These are phyloP conservation scores for Drosophila acutilabella DNA, from an alignment of 2,888 invertebrate species.

Conservation along the genomic window DNA sequence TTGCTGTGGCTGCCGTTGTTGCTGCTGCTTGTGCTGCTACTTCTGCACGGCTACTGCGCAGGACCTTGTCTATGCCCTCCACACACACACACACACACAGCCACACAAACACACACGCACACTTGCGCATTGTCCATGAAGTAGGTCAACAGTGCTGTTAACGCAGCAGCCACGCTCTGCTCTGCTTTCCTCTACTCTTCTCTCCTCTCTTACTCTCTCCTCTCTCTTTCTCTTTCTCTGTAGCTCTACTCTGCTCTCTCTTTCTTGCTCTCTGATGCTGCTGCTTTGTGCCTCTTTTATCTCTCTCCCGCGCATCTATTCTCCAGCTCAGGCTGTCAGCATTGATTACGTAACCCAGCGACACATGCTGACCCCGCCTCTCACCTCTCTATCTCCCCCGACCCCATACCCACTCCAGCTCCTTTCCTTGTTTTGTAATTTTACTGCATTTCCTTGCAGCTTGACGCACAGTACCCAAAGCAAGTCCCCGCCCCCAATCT, in stretches of 20 bases:
- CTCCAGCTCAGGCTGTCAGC: constrained; percentile 54
- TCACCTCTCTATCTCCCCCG: neutral
- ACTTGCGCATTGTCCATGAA: constrained; percentile 66
- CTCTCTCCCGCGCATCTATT: constrained; percentile 44
- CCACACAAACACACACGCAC: constrained; percentile 37
- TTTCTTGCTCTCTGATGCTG: neutral
- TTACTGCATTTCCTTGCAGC: constrained; percentile 74
- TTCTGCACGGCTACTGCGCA: constrained; percentile 67
- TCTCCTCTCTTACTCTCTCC: constrained; percentile 13
- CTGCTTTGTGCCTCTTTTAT: constrained; percentile 4
- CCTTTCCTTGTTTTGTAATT: constrained; percentile 14
- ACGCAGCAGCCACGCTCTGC: constrained; percentile 29
- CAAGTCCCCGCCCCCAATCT: neutral
- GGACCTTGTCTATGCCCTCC: constrained; percentile 65
- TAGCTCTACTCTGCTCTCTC: constrained; percentile 1
- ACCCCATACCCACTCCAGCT: constrained; percentile 2
- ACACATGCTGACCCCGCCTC: constrained; percentile 40
- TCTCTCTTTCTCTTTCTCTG: neutral
- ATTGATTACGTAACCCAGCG: constrained; percentile 71
- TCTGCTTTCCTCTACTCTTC: neutral
- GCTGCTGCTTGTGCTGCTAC: constrained; percentile 42
- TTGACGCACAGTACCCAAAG: constrained; percentile 12
- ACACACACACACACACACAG: constrained; percentile 26
- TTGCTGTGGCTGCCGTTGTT: constrained; percentile 32
- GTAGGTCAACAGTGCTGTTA: constrained; percentile 72